Evolutionary conservation across 2,888 invertebrate genomes (phyloP).

Genomic region (Agrilus mali): DNA sequence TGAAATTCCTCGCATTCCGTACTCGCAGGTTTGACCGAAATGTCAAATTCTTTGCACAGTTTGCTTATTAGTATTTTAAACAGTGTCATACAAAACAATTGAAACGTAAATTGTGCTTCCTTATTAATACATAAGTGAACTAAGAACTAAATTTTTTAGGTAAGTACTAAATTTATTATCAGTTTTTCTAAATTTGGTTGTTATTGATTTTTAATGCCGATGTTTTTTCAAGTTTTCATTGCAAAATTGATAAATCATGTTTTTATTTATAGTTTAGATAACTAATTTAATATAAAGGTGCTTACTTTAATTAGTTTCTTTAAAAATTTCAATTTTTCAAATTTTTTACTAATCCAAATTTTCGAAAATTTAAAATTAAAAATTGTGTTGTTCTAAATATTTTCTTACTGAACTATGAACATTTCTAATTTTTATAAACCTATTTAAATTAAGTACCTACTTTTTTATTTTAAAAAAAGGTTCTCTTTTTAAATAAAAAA

Average conservation of each 20-base stretch:
- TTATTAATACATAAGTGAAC: background rate
- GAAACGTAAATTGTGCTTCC: constrained; percentile 9
- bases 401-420: background rate
- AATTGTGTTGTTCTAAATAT: background rate
- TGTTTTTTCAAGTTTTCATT: constrained; percentile 12
- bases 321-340: too few relatives aligned
- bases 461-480: too few relatives aligned
- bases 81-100: constrained; percentile 22
- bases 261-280: background rate
- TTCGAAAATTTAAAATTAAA: background rate
- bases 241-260: background rate
- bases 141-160: constrained; percentile 9
- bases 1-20: constrained; percentile 53
- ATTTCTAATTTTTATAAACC: background rate
- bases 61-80: constrained; percentile 31
- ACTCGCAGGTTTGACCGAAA: constrained; percentile 58
- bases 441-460: too few relatives aligned
- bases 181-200: constrained; percentile 21
- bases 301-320: background rate
- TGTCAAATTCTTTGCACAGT: constrained; percentile 48
- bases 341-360: background rate
- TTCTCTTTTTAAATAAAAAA: too few relatives aligned
- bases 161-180: constrained; percentile 13
- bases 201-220: constrained; percentile 28
- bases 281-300: background rate